Evolutionary conservation across 2,113 vertebrate species (phyloP).

Genomic region (Pseudopodoces humilis): DNA sequence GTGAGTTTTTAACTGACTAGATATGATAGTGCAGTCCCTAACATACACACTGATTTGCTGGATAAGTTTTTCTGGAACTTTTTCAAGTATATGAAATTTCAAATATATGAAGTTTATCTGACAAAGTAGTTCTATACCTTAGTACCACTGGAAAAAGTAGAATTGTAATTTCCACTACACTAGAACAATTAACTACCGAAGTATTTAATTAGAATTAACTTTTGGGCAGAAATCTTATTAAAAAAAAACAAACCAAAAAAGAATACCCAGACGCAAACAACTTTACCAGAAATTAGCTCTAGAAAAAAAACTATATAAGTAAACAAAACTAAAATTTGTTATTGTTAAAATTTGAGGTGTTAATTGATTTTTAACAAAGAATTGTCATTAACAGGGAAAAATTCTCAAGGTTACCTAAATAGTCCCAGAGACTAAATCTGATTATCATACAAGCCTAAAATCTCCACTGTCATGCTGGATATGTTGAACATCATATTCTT

Average conservation of each 20-base stretch:
- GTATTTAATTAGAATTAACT: background rate
- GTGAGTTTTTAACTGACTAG: background rate
- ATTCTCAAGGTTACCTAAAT: background rate
- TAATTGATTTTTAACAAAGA: background rate
- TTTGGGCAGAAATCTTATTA: background rate
- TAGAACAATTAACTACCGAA: background rate
- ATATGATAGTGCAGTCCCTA: background rate
- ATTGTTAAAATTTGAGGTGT: no score
- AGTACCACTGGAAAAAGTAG: background rate
- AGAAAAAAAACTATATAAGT: background rate
- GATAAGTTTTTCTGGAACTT: background rate
- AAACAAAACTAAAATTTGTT: background rate
- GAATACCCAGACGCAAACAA: background rate
- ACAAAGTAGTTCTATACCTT: background rate
- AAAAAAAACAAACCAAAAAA: background rate
- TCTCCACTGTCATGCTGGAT: background rate
- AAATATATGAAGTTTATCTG: background rate
- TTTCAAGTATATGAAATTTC: background rate
- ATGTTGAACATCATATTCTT: background rate
- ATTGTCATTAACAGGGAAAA: background rate
- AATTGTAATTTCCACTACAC: background rate
- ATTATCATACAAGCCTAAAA: background rate
- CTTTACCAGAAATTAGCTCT: background rate
- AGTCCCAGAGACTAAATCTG: background rate
- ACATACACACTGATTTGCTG: background rate